Conservation (phyloP, 2,888 invertebrate species). For the Oligia fasciuncula region DNA sequence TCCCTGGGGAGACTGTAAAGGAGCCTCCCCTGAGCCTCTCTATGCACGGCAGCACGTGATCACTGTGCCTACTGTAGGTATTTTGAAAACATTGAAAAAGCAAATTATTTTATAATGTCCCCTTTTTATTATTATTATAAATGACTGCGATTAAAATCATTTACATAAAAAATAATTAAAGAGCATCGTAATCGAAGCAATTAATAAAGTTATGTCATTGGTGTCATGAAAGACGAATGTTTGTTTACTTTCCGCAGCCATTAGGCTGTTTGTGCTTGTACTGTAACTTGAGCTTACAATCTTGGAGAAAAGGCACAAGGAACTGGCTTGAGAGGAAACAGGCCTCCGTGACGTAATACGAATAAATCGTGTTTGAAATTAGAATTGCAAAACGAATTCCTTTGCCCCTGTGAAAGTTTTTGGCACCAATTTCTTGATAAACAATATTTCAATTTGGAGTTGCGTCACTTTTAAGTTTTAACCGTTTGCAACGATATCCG, state of each 20-base stretch:
- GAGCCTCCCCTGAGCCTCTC: too few relatives aligned
- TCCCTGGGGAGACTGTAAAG: too few relatives aligned
- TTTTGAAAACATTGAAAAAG: too few relatives aligned
- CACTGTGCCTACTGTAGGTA: too few relatives aligned
- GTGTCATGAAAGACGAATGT: conserved; percentile 47
- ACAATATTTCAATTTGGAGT: conserved; percentile 45
- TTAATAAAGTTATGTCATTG: conserved; percentile 60
- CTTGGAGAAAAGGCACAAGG: conserved; percentile 27
- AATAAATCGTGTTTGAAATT: conserved; percentile 60
- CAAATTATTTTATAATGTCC: neutral
- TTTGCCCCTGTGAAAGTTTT: conserved; percentile 64
- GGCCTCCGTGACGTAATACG: conserved; percentile 49
- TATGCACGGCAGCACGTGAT: too few relatives aligned
- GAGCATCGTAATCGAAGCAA: conserved; percentile 43
- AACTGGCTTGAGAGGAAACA: conserved; percentile 48
- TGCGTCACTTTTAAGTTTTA: conserved; percentile 42
- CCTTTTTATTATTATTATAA: conserved; percentile 36
- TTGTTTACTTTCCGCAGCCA: conserved; percentile 43
- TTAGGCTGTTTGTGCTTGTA: conserved; percentile 5
- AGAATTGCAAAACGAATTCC: conserved; percentile 65
- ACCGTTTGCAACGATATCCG: conserved; percentile 45
- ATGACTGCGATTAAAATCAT: conserved; percentile 48
- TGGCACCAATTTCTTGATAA: conserved; percentile 42
- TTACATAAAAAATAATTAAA: conserved; percentile 46
- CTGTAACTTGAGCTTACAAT: conserved; percentile 24